Conservation (phyloP, 1,140 invertebrate genomes). For the Drosophila guanche region DNA sequence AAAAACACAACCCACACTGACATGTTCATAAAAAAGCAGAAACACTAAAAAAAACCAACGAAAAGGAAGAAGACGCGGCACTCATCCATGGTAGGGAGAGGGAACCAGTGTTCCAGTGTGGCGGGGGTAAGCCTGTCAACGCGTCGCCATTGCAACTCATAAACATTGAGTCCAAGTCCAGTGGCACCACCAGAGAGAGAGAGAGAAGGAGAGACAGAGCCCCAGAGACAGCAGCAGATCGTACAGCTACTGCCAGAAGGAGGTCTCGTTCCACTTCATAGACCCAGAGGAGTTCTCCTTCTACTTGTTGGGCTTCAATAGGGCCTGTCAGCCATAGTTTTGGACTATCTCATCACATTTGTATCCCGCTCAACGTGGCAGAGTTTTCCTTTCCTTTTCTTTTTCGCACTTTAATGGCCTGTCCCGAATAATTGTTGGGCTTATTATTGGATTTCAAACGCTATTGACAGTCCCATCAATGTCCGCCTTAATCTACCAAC, state of each 20-base stretch:
- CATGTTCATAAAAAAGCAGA: slow-evolving; percentile 22
- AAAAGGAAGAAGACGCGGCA: not conserved
- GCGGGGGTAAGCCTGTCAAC: slow-evolving; percentile 55
- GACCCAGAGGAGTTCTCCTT: too few species aligned
- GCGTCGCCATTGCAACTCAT: slow-evolving; percentile 72
- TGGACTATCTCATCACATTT: slow-evolving; percentile 60
- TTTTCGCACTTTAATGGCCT: slow-evolving; percentile 35
- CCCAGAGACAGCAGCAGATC: too few species aligned
- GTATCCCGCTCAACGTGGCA: slow-evolving; percentile 12
- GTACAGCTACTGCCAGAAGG: too few species aligned
- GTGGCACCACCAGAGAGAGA: not conserved
- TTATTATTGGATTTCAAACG: slow-evolving; percentile 45
- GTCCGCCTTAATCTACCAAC: not conserved
- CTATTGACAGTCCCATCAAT: slow-evolving; percentile 12
- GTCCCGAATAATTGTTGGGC: slow-evolving; percentile 59
- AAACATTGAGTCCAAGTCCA: slow-evolving; percentile 52
- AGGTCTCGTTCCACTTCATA: too few species aligned
- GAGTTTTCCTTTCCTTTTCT: slow-evolving; percentile 7
- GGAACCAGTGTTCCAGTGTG: slow-evolving; percentile 12
- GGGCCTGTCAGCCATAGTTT: slow-evolving; percentile 54
- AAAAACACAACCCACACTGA: slow-evolving; percentile 39
- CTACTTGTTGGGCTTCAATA: not conserved
- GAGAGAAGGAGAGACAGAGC: too few species aligned
- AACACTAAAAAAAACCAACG: slow-evolving; percentile 19
- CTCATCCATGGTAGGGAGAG: not conserved